Base-by-base conservation (phyloP, 2,888 invertebrate species). In the Melanostoma scalare region DNA sequence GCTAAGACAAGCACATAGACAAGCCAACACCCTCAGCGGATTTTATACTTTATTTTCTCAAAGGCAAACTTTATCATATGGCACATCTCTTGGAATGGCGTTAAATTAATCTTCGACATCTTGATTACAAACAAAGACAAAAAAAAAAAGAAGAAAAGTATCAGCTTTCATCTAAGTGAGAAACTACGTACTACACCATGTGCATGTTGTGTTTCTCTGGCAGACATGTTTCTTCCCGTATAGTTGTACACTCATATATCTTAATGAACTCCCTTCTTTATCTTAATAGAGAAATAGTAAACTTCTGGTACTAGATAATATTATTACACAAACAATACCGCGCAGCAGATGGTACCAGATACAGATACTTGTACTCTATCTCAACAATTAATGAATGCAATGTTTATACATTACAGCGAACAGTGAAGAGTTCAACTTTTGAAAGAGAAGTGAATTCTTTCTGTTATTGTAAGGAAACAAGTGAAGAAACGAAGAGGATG, bases 21-120 rank as follows among this genome's bases (percentile, higher is more conserved):
- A 20, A 36, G 36, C 42, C 36, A 38, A 63, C 63, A 63, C 63
- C 50, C 63, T 63, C 56, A 8, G 20, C 20, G 55, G 46, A 9
- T 33, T 35, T 65, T 52, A 53, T n/a, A 73, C 72, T 69, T 48
- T n/a, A 80, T 68, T 68, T 69, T 55, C 61, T 6, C 52, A 52
- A 30, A 55, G 6, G 3, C n/a, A 60, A 68, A 75, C 63, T 65
- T 56, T 80, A 80, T 80, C 80, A 71, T 71, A 80, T 80, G 80
- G 65, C 75, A 69, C 69, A 50, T 63, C 58, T 35, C 55, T 35
- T 42, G 9, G 46, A 53, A 58, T 71, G 44, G 75, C 69, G 71
- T 69, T 80, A 75, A 75, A 80, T 80, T 75, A 80, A 80, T 75
- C 69, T 52, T 71, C 65, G 65, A 58, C 81, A 76, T 81, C 81